Evolutionary conservation across 2,888 invertebrate genomes (phyloP), one percentile per base, ranked within the genome.

Genomic region (Meloe dianella): DNA sequence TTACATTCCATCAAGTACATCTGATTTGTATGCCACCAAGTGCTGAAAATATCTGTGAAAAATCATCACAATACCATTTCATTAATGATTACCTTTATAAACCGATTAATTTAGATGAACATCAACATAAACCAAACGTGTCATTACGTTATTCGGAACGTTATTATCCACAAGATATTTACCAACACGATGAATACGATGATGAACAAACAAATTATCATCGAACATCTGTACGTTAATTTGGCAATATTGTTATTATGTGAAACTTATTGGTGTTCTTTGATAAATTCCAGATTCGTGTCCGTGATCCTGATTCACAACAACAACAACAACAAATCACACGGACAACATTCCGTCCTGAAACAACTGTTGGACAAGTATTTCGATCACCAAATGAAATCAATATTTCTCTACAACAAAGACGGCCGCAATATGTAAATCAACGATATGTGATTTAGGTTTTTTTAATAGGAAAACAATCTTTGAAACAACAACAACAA

Each of bases 51-150:
- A 94, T 92, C 78, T 96, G 96, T 85, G 91, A 92, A 77, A 93
- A 93, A 82, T 95, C 95, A 0, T 91, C 94, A 8, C 92, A 94
- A 80, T 96, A 91, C 82, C 95, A 95, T 82, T 94, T 96, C 81
- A 95, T 96, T 73, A 96, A 96, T 83, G 96, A 96, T 73, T 96
- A 94, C 83, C 86, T 96, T 27, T 96, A 96, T 87, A 91, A 93
- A 78, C 94, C 95, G 2, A 86, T 95, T 79, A 94, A 95, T 81
- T 88, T 91, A 71, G 93, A 93, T 78, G 94, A 95, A 82, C 91
- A 91, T 61, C 90, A 93, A 80, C 87, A 87, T 75, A 92, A 91
- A 75, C 94, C 94, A 30, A 94, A 93, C 80, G 89, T 93, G 4
- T 91, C 93, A 9, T 74, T 87, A 67, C 88, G 91, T 79, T 94